phyloP scores from a whole-genome alignment of 2,888 invertebrate species.

The Balanococcus diminutus region DNA sequence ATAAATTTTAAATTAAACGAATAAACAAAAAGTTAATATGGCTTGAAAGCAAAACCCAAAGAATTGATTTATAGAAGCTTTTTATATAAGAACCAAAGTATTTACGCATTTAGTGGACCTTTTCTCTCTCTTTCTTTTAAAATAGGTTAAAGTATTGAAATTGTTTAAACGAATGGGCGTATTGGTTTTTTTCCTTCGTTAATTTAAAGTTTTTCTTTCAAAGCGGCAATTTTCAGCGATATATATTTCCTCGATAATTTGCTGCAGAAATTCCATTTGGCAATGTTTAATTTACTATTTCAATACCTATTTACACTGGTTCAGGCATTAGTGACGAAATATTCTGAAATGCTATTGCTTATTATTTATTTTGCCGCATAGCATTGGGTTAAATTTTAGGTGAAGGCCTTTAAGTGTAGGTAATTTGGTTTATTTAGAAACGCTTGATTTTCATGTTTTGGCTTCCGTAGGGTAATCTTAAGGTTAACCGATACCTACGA shows the following conservation, averaged over 20 bases:
- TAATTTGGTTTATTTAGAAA: neutral
- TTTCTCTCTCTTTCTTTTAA: slow-evolving; percentile 1
- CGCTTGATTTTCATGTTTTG: neutral
- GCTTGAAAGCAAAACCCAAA: neutral
- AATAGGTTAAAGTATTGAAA: slow-evolving; percentile 23
- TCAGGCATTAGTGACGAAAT: neutral
- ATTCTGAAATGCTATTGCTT: neutral
- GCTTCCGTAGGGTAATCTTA: neutral
- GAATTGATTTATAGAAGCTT: slow-evolving; percentile 27
- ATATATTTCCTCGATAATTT: neutral
- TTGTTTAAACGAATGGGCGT: slow-evolving; percentile 1
- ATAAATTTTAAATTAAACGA: slow-evolving; percentile 27
- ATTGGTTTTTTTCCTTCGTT: neutral
- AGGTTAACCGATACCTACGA: slow-evolving; percentile 12
- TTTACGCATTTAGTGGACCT: neutral
- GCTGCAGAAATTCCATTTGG: neutral
- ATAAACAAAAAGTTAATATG: slow-evolving; percentile 31
- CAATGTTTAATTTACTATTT: slow-evolving; percentile 3
- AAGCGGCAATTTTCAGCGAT: neutral
- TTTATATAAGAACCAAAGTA: neutral
- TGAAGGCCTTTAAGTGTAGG: neutral
- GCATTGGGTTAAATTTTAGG: neutral
- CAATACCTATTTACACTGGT: slow-evolving; percentile 11
- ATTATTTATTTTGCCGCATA: neutral
- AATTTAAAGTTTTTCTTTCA: slow-evolving; percentile 33